Evolutionary conservation across 2,113 vertebrate genomes (phyloP), one percentile per base, ranked within the genome.

Genomic region (Rattus rattus): DNA sequence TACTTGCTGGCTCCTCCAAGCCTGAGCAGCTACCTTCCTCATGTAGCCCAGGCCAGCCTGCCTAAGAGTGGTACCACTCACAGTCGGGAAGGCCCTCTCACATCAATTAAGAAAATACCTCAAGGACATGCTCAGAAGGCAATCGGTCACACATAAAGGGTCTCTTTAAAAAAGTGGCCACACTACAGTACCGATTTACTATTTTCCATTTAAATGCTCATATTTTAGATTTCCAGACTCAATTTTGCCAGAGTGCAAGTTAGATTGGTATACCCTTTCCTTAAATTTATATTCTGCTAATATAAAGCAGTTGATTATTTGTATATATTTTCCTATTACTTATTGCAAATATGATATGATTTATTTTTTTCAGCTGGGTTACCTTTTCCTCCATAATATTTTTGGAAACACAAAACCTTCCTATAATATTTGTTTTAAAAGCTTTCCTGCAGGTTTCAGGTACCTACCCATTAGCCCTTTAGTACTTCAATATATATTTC

Each of bases 111-210:
- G 24, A 47, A 85, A 65, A 65, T 85, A 24, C 14, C 56, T 61
- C 59, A 43, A 63, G 59, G 26, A 19, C 39, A 47, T 63, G 14
- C 59, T 4, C 2, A 65, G 26, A 65, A 28, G 39, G 7, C 39
- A 85, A 47, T 84, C 56, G 56, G 26, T 43, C 24, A 43, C 13
- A 49, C 19, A 0, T 26, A 43, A 79, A 8, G 47, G 20, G 13
- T 39, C 33, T 63, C 30, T 33, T 72, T 6, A n/a, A 26, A n/a
- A 26, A 75, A 63, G 65, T 1, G 1, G 4, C 20, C 33, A 24
- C 5, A 1, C 49, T n/a, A 36, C 13, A 24, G 9, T 52, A 19
- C 0, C 28, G 20, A 56, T n/a, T 11, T 30, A 36, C 11, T 7
- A 14, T 43, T 36, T 69, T 28, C 73, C 7, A 28, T 22, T 33